Percentiles rank a stretch among this genome's conserved stretches.
Conservation (phyloP, 2,888 invertebrate genomes). For the Callimorpha dominula region DNA sequence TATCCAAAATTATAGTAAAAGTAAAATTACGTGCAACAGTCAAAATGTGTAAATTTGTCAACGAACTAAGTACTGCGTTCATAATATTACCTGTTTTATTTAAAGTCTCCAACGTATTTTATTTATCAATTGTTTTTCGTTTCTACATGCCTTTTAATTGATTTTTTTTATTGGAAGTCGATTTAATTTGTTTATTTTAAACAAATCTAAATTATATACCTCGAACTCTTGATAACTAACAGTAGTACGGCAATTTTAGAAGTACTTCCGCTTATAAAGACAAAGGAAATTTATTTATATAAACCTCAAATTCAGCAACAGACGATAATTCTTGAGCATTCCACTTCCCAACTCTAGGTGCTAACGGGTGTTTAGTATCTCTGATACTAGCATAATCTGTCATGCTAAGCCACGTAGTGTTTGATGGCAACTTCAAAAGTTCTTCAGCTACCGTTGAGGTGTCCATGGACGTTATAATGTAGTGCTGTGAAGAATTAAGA, state of each 20-base stretch:
- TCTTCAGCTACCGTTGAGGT: constrained; percentile 67
- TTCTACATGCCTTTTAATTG: no score
- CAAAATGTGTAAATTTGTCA: no score
- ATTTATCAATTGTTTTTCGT: no score
- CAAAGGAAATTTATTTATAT: no score
- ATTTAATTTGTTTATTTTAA: no score
- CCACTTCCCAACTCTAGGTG: constrained; percentile 74
- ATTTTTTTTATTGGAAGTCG: no score
- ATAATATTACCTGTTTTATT: no score
- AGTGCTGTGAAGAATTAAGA: constrained; percentile 66
- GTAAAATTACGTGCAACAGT: no score
- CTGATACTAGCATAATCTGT: constrained; percentile 70
- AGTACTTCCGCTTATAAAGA: not conserved
- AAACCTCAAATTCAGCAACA: constrained; percentile 70
- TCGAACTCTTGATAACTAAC: not conserved
- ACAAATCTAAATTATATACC: not conserved
- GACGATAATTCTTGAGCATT: constrained; percentile 55
- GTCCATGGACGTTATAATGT: constrained; percentile 74
- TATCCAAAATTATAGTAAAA: no score
- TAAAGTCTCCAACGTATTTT: no score
- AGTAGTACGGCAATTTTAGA: not conserved
- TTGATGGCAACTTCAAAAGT: constrained; percentile 64
- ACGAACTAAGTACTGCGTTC: no score
- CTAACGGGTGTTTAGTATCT: constrained; percentile 65
- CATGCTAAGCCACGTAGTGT: constrained; percentile 79